A percentile compares a stretch with the other conserved stretches of the same genome.
Conservation (phyloP, 2,888 invertebrate species). For the Octonoba sinensis region DNA sequence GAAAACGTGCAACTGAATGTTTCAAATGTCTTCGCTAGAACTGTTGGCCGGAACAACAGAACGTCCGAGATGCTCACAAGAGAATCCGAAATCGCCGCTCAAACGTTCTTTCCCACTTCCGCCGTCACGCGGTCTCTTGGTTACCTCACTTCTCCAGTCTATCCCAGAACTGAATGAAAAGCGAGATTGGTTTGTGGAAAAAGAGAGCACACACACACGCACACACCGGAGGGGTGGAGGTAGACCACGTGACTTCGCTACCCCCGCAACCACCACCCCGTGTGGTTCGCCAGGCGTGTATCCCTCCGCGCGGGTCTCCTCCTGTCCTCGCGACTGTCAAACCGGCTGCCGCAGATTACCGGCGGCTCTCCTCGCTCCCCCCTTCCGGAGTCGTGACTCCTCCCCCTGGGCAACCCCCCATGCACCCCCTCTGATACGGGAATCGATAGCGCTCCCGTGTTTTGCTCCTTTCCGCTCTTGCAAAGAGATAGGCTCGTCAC, state of each 20-base stretch:
- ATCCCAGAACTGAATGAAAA: conserved; percentile 3
- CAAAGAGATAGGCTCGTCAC: no score
- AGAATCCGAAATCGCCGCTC: no score
- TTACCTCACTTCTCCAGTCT: background rate
- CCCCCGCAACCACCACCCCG: conserved; percentile 61
- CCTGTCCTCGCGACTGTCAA: conserved; percentile 63
- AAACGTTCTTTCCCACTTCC: no score
- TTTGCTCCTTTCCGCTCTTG: no score
- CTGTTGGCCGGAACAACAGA: no score
- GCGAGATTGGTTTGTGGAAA: background rate
- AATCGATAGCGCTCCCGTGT: conserved; percentile 37
- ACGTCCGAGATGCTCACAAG: no score
- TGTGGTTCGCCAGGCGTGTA: conserved; percentile 63
- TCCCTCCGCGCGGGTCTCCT: conserved; percentile 63
- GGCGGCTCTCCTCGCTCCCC: conserved; percentile 46
- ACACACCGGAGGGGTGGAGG: conserved; percentile 8
- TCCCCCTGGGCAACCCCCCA: conserved; percentile 20
- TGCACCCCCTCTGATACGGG: conserved; percentile 9
- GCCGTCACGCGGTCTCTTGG: no score
- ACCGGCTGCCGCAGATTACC: conserved; percentile 64
- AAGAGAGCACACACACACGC: background rate
- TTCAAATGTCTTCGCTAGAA: no score
- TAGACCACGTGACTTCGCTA: conserved; percentile 56
- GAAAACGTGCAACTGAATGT: no score
- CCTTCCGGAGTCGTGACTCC: conserved; percentile 10